A percentile compares a stretch with the other conserved stretches of the same genome.
Evolutionary conservation across 2,797 vertebrate genomes (phyloP).

Genomic region (Tokudaia muenninki): DNA sequence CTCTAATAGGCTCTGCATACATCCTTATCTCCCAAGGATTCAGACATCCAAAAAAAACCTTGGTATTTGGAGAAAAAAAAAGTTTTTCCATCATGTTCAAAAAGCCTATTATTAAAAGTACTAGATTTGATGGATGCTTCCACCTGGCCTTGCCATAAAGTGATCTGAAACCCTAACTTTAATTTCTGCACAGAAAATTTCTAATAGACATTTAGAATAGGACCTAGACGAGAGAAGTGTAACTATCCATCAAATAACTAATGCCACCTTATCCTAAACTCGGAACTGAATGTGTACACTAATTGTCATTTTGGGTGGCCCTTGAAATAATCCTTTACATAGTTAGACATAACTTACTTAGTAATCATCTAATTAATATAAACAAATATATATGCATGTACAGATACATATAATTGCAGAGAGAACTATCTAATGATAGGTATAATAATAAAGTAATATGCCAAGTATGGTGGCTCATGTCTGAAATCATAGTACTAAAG

Average conservation of each 20-base stretch:
- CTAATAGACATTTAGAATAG: background rate
- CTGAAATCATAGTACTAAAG: background rate
- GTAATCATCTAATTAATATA: background rate
- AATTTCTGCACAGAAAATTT: background rate
- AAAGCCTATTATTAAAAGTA: background rate
- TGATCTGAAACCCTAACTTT: background rate
- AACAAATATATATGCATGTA: background rate
- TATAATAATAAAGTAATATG: background rate
- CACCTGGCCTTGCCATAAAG: background rate
- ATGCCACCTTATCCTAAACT: background rate
- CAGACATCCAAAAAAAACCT: conserved; percentile 2
- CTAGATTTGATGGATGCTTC: background rate
- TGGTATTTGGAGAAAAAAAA: background rate
- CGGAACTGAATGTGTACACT: background rate
- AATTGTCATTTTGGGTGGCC: background rate
- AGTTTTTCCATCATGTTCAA: background rate
- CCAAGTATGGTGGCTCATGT: background rate
- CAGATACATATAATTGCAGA: background rate
- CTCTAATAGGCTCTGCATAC: background rate
- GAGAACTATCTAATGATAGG: background rate
- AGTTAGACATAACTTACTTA: background rate
- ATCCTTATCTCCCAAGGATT: background rate
- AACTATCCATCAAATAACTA: background rate
- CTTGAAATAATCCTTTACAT: background rate
- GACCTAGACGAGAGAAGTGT: background rate